Evolutionary conservation across 2,113 vertebrate species (phyloP), one percentile per base, ranked within the genome.

Genomic region (Indicator maculatus): DNA sequence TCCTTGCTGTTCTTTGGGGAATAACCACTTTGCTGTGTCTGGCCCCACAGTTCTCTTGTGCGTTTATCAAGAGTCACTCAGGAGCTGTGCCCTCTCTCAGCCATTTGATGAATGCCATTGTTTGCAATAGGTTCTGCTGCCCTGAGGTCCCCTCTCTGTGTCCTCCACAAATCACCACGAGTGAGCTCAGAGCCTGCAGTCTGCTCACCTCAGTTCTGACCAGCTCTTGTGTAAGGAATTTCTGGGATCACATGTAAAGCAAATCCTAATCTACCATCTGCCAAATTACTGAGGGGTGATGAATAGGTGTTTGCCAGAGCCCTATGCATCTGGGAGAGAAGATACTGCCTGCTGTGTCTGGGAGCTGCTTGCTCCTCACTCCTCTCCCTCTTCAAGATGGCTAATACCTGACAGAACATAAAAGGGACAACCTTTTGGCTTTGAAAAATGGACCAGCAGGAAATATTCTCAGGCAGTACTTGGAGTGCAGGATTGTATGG

Each of bases 101-200:
- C 21, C 31, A 18, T 1, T 69, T 92, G 87, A 95, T 39, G 69
- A 89, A 93, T 72, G 66, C 19, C 58, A 23, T 31, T 1, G 0
- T 11, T 84, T 13, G 8, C 16, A 6, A 17, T n/a, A 1, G 0
- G 33, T 81, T 11, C 5, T 1, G 1, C n/a, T 30, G 47, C 61
- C 60, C 56, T 0, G 2, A 2, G 31, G 31, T 33, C 55, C 39
- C 55, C 19, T 30, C 39, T 79, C 44, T 1, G n/a, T 60, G 59
- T 52, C 47, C 77, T 67, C 33, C 84, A 86, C 84, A 33, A 26
- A 92, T 92, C 80, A 72, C 20, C 0, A 0, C 5, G 3, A 58
- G 65, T 0, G 0, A 87, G 64, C 64, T 45, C 64, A 9, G 59
- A 52, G 26, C 55, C 59, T 2, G 7, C 2, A 3, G 64, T n/a